Evolutionary conservation across 2,888 invertebrate species (phyloP).

Genomic region (Caenorhabditis sp.): DNA sequence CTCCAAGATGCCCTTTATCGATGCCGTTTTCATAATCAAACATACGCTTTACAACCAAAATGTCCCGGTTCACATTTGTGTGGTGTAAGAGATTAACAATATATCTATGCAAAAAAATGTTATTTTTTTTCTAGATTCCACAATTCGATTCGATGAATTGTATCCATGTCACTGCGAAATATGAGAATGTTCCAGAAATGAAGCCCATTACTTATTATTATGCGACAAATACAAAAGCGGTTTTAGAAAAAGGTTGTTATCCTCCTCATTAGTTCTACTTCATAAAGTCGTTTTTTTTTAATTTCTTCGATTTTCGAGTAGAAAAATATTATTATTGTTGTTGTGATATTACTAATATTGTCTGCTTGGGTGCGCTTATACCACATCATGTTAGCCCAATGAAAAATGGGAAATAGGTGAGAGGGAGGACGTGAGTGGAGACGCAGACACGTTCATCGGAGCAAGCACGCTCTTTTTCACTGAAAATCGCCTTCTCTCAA

Average conservation of each 20-base stretch:
- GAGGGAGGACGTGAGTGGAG: no score
- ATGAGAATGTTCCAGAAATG: slow-evolving; percentile 4
- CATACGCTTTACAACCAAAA: slow-evolving; percentile 22
- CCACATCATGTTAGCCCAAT: no score
- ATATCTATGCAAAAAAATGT: neutral
- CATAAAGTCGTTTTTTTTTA: no score
- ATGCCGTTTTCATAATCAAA: slow-evolving; percentile 29
- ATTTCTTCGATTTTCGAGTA: no score
- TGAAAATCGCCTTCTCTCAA: no score
- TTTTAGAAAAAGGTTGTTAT: slow-evolving; percentile 18
- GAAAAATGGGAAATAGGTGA: no score
- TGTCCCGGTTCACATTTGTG: slow-evolving; percentile 38
- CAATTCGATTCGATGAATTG: slow-evolving; percentile 5
- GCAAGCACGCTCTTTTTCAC: no score
- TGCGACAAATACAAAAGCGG: slow-evolving; percentile 15
- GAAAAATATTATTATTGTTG: no score
- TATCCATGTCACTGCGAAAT: slow-evolving; percentile 20
- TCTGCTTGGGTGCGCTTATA: no score
- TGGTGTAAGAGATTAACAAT: slow-evolving; percentile 14
- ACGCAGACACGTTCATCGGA: no score
- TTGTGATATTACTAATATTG: no score
- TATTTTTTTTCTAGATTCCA: neutral
- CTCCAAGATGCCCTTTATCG: slow-evolving; percentile 13
- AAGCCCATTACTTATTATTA: slow-evolving; percentile 25
- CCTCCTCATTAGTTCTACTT: slow-evolving; percentile 12